Percentiles rank a stretch among this genome's conserved stretches.
Evolutionary conservation across 2,888 invertebrate species (phyloP).

Genomic region (Andrena camellia): DNA sequence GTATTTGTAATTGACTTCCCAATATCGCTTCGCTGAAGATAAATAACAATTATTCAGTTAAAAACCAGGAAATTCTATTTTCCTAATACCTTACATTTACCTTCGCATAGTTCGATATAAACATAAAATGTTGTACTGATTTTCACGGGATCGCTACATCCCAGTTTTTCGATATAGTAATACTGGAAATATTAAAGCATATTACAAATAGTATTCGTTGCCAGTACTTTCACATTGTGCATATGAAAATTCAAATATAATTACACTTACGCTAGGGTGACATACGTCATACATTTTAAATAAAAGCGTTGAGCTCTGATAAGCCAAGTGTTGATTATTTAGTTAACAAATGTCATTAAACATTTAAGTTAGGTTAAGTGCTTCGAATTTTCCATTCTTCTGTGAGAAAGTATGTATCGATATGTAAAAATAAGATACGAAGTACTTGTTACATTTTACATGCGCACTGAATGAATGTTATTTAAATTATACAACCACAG

Average conservation of each 20-base stretch:
- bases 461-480: too few species aligned
- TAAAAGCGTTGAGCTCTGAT: not conserved
- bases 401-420: not conserved
- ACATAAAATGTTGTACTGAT: slow-evolving; percentile 86
- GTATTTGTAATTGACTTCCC: slow-evolving; percentile 85
- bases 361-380: not conserved
- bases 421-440: not conserved
- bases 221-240: not conserved
- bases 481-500: too few species aligned
- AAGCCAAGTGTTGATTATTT: not conserved
- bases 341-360: not conserved
- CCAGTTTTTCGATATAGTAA: slow-evolving; percentile 84
- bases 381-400: not conserved
- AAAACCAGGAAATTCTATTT: not conserved
- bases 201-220: not conserved
- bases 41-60: slow-evolving; percentile 37
- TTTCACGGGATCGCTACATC: slow-evolving; percentile 84
- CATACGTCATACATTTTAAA: slow-evolving; percentile 78
- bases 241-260: slow-evolving; percentile 8
- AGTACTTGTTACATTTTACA: too few species aligned
- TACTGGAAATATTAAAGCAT: slow-evolving; percentile 77
- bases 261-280: slow-evolving; percentile 80
- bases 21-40: slow-evolving; percentile 83
- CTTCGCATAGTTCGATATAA: slow-evolving; percentile 87
- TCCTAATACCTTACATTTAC: slow-evolving; percentile 78